These are phyloP conservation scores for Corydoras sp. DNA, from an alignment of 2,113 vertebrate species.

Conservation along the genomic window DNA sequence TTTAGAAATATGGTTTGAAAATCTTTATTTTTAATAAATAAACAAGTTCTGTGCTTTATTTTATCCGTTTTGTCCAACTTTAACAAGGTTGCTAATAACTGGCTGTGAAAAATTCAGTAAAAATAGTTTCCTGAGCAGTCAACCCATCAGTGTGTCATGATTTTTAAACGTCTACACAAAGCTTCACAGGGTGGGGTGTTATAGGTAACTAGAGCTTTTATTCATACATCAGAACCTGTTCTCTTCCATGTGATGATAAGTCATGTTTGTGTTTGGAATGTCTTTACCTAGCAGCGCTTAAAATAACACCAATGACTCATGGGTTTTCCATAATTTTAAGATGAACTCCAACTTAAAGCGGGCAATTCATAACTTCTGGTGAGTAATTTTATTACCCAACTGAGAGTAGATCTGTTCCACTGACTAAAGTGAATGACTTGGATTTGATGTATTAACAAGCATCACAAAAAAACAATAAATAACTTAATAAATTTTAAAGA, in stretches of 20 bases:
- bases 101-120: not conserved
- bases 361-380: not conserved
- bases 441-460: not conserved
- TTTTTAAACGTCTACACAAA: not conserved
- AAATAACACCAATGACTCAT: conserved; percentile 40
- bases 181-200: conserved; percentile 1
- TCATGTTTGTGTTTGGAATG: conserved; percentile 41
- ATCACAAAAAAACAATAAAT: not conserved
- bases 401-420: conserved; percentile 2
- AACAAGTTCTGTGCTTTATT: no score
- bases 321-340: conserved; percentile 10
- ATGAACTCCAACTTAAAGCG: not conserved
- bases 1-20: no score
- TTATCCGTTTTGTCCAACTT: not conserved
- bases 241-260: conserved; percentile 9
- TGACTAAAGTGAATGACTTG: not conserved
- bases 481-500: no score
- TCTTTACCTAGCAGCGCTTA: conserved; percentile 45
- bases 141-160: not conserved
- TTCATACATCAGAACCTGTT: not conserved
- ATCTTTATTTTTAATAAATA: no score
- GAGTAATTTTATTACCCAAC: conserved; percentile 3
- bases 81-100: not conserved
- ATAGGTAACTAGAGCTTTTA: conserved; percentile 3
- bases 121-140: not conserved